These are phyloP conservation scores for Erpornis zantholeuca DNA, from an alignment of 2,113 vertebrate genomes.

Conservation along the genomic window DNA sequence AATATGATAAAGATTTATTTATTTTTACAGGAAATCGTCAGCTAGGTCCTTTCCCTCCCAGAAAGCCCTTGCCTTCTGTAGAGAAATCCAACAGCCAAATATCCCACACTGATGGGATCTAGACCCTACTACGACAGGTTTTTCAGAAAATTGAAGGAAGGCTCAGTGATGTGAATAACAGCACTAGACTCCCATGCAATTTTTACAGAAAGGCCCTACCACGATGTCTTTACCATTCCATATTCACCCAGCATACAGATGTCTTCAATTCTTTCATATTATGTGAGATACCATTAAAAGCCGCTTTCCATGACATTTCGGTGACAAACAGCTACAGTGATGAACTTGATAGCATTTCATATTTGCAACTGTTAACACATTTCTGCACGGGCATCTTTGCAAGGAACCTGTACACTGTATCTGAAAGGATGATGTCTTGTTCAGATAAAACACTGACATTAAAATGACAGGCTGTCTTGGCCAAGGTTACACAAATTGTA, in stretches of 20 bases:
- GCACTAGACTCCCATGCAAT: conserved; percentile 43
- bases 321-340: conserved; percentile 92
- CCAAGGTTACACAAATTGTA: conserved; percentile 97
- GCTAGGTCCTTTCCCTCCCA: neutral
- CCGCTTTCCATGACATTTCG: conserved; percentile 87
- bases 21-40: neutral
- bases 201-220: conserved; percentile 61
- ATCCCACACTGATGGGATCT: neutral
- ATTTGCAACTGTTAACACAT: conserved; percentile 89
- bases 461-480: conserved; percentile 91
- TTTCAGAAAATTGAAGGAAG: conserved; percentile 51
- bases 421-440: conserved; percentile 86
- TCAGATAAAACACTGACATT: conserved; percentile 90
- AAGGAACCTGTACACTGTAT: conserved; percentile 80
- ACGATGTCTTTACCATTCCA: conserved; percentile 66
- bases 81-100: neutral
- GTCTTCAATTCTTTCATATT: conserved; percentile 85
- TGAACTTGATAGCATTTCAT: conserved; percentile 87
- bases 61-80: neutral
- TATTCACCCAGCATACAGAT: conserved; percentile 79
- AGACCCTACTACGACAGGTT: neutral
- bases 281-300: conserved; percentile 87
- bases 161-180: conserved; percentile 21
- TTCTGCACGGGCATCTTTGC: conserved; percentile 80
- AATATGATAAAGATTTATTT: neutral